Base-by-base conservation (phyloP, 2,113 vertebrate species). In the Platysteira castanea region DNA sequence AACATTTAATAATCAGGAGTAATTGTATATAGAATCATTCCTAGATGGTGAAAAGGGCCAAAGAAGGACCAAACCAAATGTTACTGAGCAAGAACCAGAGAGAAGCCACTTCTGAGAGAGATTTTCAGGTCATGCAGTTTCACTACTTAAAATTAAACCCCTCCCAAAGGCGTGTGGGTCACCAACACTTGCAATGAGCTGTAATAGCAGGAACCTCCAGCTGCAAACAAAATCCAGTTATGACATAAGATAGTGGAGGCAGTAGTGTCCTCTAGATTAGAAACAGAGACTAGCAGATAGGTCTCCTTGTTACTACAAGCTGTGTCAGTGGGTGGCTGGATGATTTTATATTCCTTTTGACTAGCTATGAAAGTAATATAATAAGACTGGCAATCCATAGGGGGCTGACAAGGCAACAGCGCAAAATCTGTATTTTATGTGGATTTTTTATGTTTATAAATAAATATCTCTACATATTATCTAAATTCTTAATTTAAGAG, bases 131-230 rank as follows among this genome's bases (percentile, higher is more conserved):
- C 64, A 24, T 30, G 15, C 5, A 24, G 28, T 69, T 53, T 65
- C 27, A n/a, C 19, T 42, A 2, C 28, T 79, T 71, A 75, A 85
- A 88, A 74, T 57, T 6, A 65, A 75, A 74, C 23, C 17, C 6
- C 16, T 63, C 26, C 12, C 64, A 80, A 87, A 57, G 28, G 28
- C 57, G 44, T 1, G 0, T 60, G 63, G 53, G 24, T 67, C 81
- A 46, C 17, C 22, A 77, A 17, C 44, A 50, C 13, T 33, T 0
- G 0, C 35, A 44, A 13, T 26, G 26, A 84, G 26, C 13, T 60
- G 31, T 20, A 56, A 49, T 42, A 44, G 84, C 37, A 71, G 46
- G 35, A 53, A 33, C 11, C 39, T 53, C 9, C 35, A 49, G 8
- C 57, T 91, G 59, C 53, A 52, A 52, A 73, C 10, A 54, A 65